Conservation (phyloP, 2,113 vertebrate species). For the Forbesichthys papilliferus region DNA sequence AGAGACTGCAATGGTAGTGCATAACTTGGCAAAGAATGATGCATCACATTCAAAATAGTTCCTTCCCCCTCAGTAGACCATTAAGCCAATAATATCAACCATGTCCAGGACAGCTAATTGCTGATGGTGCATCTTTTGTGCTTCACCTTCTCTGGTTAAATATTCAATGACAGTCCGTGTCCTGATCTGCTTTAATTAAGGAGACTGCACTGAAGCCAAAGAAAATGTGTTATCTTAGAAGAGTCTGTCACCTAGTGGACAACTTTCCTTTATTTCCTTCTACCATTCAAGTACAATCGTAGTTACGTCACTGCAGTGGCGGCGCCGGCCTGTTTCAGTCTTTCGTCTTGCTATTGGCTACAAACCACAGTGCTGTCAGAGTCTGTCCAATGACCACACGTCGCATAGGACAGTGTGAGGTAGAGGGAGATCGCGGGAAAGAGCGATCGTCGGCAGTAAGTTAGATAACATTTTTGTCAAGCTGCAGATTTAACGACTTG, state of each 20-base stretch:
- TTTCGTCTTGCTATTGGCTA: conserved; percentile 18
- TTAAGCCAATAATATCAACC: no score
- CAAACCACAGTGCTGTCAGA: no score
- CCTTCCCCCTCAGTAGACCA: no score
- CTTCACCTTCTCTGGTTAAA: no score
- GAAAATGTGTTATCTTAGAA: conserved; percentile 52
- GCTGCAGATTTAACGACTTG: background rate
- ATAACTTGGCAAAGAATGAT: no score
- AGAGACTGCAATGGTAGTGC: no score
- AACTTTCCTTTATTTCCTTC: conserved; percentile 2
- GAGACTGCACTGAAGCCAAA: no score
- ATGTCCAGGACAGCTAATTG: no score
- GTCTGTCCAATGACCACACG: conserved; percentile 53
- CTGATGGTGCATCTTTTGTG: no score
- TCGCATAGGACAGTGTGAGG: conserved; percentile 14
- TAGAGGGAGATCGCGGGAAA: conserved; percentile 68
- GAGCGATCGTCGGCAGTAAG: conserved; percentile 7
- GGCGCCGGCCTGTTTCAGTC: background rate
- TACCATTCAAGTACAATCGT: background rate
- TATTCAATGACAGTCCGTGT: no score
- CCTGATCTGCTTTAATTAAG: no score
- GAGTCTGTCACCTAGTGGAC: conserved; percentile 87
- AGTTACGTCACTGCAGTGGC: conserved; percentile 2
- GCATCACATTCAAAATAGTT: no score
- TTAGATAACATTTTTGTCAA: background rate